These are phyloP conservation scores for Alouatta palliata DNA, from an alignment of 2,113 vertebrate species.

Conservation along the genomic window DNA sequence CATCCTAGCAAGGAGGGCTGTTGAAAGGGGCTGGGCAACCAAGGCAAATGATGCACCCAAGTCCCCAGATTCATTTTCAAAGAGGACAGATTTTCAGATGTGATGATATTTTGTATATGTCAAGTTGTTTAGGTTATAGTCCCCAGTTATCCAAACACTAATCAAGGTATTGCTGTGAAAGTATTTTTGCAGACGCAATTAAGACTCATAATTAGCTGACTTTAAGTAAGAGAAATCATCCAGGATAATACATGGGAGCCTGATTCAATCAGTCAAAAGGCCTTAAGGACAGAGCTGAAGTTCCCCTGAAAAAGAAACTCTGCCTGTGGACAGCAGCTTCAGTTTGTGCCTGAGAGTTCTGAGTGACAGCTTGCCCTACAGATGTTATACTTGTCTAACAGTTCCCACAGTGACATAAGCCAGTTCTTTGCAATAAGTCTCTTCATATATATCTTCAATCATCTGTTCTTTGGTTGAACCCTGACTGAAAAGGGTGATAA, in stretches of 20 bases:
- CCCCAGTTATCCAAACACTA: background rate
- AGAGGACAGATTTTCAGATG: background rate
- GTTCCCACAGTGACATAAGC: background rate
- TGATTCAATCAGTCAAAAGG: background rate
- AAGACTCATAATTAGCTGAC: background rate
- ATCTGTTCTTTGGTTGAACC: background rate
- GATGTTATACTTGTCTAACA: background rate
- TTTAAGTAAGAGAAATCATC: background rate
- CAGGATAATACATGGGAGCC: background rate
- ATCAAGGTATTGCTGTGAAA: background rate
- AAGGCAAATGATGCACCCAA: background rate
- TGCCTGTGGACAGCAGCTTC: background rate
- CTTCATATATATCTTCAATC: background rate
- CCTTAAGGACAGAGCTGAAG: background rate
- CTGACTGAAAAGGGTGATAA: background rate
- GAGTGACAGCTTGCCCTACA: fast-evolving
- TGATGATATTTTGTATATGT: background rate
- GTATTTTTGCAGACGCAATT: background rate
- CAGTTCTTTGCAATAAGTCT: background rate
- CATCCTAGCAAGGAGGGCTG: background rate
- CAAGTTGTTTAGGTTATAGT: background rate
- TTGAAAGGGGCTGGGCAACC: background rate
- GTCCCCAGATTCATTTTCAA: background rate
- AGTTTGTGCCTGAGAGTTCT: background rate
- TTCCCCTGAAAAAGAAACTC: background rate